Conservation (phyloP, 1,140 invertebrate genomes). For the Euwallacea similis region DNA sequence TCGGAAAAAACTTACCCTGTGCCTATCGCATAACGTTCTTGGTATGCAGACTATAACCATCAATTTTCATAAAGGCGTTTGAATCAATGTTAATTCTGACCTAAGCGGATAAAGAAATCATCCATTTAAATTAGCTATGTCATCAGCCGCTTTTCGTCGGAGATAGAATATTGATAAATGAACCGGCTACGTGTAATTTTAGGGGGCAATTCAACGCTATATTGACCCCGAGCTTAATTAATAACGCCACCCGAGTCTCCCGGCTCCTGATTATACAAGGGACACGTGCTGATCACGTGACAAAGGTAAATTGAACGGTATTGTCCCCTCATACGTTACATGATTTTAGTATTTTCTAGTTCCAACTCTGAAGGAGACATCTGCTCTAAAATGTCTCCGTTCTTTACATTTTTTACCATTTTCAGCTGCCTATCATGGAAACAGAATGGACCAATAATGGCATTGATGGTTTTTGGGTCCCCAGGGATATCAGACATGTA, state of each 20-base stretch:
- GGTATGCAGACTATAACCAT: too few relatives aligned
- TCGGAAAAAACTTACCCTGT: too few relatives aligned
- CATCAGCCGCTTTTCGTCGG: slow-evolving; percentile 6
- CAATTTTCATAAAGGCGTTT: not conserved
- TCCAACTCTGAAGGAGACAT: too few relatives aligned
- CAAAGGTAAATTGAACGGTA: not conserved
- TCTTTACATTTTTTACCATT: not conserved
- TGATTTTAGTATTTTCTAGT: too few relatives aligned
- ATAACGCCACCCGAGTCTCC: slow-evolving; percentile 6
- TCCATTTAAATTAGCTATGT: slow-evolving; percentile 27
- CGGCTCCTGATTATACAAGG: slow-evolving; percentile 2
- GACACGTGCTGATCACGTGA: slow-evolving; percentile 26
- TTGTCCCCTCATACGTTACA: too few relatives aligned
- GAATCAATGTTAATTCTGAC: slow-evolving; percentile 3
- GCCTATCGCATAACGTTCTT: too few relatives aligned
- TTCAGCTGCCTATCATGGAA: not conserved
- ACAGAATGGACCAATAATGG: slow-evolving; percentile 15
- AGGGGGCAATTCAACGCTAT: slow-evolving; percentile 25
- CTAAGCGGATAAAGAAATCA: slow-evolving; percentile 13
- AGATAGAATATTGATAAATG: slow-evolving; percentile 23
- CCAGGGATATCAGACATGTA: slow-evolving; percentile 24
- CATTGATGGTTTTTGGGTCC: slow-evolving; percentile 10
- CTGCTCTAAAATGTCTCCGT: not conserved
- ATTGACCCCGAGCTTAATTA: slow-evolving; percentile 28
- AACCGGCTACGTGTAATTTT: slow-evolving; percentile 23